Evolutionary conservation across 2,113 vertebrate species (phyloP).

Genomic region (Microcebus griseorufus): DNA sequence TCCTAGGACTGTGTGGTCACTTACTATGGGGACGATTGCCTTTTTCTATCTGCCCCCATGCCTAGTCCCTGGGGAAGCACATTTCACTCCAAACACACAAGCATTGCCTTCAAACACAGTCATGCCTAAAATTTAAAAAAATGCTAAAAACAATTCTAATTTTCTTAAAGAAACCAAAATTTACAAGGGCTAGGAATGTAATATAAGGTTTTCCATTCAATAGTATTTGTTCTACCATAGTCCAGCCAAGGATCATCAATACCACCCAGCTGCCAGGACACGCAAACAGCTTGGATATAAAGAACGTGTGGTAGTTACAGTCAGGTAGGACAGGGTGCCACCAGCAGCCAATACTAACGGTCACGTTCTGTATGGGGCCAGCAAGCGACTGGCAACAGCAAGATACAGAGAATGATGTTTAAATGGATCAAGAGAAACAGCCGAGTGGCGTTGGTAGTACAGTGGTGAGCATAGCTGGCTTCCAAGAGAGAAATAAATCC

Average conservation of each 20-base stretch:
- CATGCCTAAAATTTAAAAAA: neutral
- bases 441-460: constrained; percentile 82
- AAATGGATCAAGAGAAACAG: neutral
- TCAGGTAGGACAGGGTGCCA: neutral
- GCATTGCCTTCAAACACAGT: neutral
- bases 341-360: neutral
- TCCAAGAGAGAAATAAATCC: constrained; percentile 72
- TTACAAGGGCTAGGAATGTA: neutral
- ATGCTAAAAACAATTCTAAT: neutral
- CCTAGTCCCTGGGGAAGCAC: neutral
- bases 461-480: constrained; percentile 89
- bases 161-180: neutral
- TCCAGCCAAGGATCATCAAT: neutral
- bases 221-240: neutral
- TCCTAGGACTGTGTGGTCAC: neutral
- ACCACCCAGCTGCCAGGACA: neutral
- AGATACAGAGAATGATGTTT: neutral
- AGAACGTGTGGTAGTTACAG: neutral
- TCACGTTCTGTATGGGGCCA: neutral
- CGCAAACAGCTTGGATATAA: neutral
- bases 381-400: rapidly evolving
- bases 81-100: neutral
- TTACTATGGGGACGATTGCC: neutral
- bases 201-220: neutral
- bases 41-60: neutral